phyloP scores from a whole-genome alignment of 2,888 invertebrate genomes.

The Pseudococcus jackbeardsleyi region DNA sequence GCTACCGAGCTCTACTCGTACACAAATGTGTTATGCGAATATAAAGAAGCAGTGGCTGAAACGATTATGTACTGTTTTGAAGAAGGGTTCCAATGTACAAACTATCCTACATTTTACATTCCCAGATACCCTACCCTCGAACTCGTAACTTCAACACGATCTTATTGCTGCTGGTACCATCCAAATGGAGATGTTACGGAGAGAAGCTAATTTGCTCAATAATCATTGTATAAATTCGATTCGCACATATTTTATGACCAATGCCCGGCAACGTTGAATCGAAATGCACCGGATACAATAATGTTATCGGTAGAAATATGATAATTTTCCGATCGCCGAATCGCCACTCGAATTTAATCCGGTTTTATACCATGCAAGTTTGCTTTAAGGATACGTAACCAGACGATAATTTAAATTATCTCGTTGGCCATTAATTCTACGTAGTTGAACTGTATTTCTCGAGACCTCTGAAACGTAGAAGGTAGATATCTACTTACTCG shows the following conservation, averaged over 20 bases:
- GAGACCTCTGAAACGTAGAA: background rate
- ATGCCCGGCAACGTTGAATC: background rate
- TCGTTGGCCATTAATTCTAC: background rate
- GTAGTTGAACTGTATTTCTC: background rate
- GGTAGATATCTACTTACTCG: background rate
- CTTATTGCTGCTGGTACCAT: background rate
- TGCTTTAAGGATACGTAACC: background rate
- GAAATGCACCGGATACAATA: background rate
- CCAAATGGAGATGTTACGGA: background rate
- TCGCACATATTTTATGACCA: background rate
- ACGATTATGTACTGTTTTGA: background rate
- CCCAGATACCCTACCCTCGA: no score
- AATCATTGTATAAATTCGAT: conserved; percentile 21
- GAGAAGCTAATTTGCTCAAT: conserved; percentile 4
- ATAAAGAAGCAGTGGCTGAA: background rate
- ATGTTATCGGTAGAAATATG: background rate
- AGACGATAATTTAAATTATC: background rate
- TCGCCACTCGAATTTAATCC: background rate
- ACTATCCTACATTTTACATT: no score
- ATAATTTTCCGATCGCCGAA: background rate
- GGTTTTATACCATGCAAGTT: background rate
- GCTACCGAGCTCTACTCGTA: background rate
- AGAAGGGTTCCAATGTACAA: background rate
- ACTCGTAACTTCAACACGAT: background rate
- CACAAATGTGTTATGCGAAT: background rate